Conservation (phyloP, 2,888 invertebrate genomes). For the Aphodius granarius region DNA sequence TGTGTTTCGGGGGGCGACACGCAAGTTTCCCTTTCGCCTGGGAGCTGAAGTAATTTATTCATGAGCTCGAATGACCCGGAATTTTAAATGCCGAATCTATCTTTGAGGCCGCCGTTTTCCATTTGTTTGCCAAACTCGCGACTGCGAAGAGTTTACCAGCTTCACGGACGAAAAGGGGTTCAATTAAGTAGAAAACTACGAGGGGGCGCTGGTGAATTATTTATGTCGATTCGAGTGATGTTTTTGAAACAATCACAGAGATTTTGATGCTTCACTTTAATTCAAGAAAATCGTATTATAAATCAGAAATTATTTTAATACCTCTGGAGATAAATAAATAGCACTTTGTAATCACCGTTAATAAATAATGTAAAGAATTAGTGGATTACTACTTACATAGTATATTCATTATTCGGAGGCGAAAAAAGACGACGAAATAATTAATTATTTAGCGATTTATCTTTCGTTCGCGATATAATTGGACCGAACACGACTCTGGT, state of each 20-base stretch:
- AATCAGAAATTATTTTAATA: too few species aligned
- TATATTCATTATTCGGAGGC: background rate
- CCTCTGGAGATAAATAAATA: background rate
- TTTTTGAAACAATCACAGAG: background rate
- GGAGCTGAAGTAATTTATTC: slow-evolving; percentile 13
- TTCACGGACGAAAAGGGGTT: background rate
- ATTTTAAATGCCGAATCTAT: slow-evolving; percentile 14
- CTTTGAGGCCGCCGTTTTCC: background rate
- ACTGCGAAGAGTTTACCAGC: background rate
- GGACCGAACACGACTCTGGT: background rate
- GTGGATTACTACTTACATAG: background rate
- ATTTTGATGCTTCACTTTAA: background rate
- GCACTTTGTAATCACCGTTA: background rate
- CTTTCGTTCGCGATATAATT: background rate
- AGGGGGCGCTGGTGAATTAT: background rate
- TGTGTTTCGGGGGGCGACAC: background rate
- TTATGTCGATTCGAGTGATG: background rate
- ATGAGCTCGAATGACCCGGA: slow-evolving; percentile 21
- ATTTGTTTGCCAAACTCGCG: background rate
- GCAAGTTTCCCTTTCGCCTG: background rate
- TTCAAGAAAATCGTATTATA: too few species aligned
- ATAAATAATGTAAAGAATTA: background rate
- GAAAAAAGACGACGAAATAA: background rate
- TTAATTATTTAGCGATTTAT: background rate
- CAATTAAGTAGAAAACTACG: background rate